Conservation (phyloP, 2,888 invertebrate species). For the Agrotis segetum region DNA sequence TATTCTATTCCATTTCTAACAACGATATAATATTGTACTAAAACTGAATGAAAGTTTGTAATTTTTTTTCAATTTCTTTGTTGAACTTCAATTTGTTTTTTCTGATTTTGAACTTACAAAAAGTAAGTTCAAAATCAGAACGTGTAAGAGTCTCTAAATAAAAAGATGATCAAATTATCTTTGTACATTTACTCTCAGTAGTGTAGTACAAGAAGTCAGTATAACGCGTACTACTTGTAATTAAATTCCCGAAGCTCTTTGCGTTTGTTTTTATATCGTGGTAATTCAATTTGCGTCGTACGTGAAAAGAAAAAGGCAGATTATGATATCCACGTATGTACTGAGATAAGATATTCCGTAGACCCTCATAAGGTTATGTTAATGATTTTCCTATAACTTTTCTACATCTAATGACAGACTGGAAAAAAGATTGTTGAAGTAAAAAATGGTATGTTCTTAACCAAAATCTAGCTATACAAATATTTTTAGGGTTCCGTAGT, state of each 20-base stretch:
- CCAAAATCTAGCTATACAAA: too few species aligned
- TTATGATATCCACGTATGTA: not conserved
- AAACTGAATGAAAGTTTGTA: too few species aligned
- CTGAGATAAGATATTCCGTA: not conserved
- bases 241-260: constrained; percentile 23
- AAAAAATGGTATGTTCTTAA: too few species aligned
- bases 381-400: not conserved
- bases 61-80: too few species aligned
- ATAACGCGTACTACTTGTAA: constrained; percentile 12
- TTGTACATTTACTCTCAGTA: constrained; percentile 2
- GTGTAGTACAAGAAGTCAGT: constrained; percentile 12
- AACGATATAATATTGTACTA: too few species aligned
- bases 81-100: too few species aligned
- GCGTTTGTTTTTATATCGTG: not conserved
- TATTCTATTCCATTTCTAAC: too few species aligned
- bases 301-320: constrained; percentile 8
- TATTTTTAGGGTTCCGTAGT: too few species aligned
- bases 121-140: too few species aligned
- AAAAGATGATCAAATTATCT: not conserved
- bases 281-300: constrained; percentile 26
- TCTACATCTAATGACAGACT: not conserved
- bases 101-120: too few species aligned
- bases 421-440: too few species aligned
- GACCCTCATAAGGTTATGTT: not conserved
- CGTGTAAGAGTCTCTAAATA: not conserved